Evolutionary conservation across 2,797 vertebrate species (phyloP).

Genomic region (Ptychadena robeensis): DNA sequence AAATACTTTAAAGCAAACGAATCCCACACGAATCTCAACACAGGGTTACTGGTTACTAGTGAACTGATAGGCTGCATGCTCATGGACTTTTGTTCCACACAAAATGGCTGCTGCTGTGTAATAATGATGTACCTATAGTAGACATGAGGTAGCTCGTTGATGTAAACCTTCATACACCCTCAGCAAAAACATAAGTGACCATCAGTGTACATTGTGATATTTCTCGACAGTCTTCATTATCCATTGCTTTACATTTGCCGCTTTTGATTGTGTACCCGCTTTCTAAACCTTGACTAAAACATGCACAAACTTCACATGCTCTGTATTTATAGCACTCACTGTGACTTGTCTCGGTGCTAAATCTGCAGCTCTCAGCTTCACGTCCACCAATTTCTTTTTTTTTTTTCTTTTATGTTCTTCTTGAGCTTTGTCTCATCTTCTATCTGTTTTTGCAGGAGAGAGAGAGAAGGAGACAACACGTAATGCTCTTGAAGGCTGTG

Average conservation of each 20-base stretch:
- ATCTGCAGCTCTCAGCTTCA: slow-evolving; percentile 75
- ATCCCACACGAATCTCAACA: no score
- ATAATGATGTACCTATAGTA: slow-evolving; percentile 64
- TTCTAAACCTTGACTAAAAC: slow-evolving; percentile 83
- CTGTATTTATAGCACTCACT: slow-evolving; percentile 80
- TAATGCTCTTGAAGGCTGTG: slow-evolving; percentile 95
- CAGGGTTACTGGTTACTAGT: neutral
- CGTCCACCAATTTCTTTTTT: slow-evolving; percentile 62
- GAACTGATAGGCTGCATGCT: slow-evolving; percentile 57
- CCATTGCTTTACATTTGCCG: slow-evolving; percentile 89
- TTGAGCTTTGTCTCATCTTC: slow-evolving; percentile 71
- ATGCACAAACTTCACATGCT: slow-evolving; percentile 83
- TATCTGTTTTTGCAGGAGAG: slow-evolving; percentile 85
- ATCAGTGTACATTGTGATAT: slow-evolving; percentile 84
- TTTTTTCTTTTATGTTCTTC: slow-evolving; percentile 19
- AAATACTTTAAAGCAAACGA: no score
- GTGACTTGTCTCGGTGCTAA: slow-evolving; percentile 84
- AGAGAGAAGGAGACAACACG: slow-evolving; percentile 90
- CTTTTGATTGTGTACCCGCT: slow-evolving; percentile 87
- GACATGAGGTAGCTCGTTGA: slow-evolving; percentile 80
- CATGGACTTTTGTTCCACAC: slow-evolving; percentile 22
- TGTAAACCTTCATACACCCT: slow-evolving; percentile 80
- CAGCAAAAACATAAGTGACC: slow-evolving; percentile 84
- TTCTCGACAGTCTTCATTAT: slow-evolving; percentile 86
- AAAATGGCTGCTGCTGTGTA: neutral